phyloP scores from a whole-genome alignment of 2,113 vertebrate genomes.

The Pandion haliaetus region DNA sequence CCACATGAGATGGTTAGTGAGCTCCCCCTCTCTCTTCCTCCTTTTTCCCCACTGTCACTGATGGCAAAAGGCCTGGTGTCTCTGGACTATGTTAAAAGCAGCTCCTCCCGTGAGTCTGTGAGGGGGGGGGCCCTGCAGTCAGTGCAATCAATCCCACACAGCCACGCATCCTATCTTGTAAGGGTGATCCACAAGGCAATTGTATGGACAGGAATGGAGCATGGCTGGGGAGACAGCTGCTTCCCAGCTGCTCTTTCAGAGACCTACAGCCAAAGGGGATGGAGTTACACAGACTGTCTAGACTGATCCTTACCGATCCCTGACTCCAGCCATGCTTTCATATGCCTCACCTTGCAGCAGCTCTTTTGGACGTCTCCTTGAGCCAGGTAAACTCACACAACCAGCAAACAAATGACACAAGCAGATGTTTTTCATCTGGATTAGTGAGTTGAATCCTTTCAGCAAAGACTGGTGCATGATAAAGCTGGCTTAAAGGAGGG shows the following conservation, averaged over 20 bases:
- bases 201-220: neutral
- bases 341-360: neutral
- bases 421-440: neutral
- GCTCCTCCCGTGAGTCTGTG: neutral
- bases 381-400: neutral
- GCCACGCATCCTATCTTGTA: neutral
- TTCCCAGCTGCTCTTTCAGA: neutral
- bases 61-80: neutral
- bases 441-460: neutral
- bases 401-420: neutral
- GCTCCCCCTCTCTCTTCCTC: neutral
- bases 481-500: neutral
- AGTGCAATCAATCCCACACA: neutral
- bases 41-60: neutral
- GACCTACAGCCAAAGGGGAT: neutral
- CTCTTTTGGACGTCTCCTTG: neutral
- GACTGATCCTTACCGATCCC: neutral
- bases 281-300: neutral
- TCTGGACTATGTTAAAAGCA: neutral
- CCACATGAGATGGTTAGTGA: neutral
- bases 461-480: neutral
- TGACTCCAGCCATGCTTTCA: neutral
- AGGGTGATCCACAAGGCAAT: neutral
- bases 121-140: neutral
- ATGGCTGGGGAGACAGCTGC: neutral